Percentiles rank a stretch among this genome's conserved stretches.
Conservation (phyloP, 30 jellyfish, hydroid and myxozoan species). For the Haliclystus octoradiatus region DNA sequence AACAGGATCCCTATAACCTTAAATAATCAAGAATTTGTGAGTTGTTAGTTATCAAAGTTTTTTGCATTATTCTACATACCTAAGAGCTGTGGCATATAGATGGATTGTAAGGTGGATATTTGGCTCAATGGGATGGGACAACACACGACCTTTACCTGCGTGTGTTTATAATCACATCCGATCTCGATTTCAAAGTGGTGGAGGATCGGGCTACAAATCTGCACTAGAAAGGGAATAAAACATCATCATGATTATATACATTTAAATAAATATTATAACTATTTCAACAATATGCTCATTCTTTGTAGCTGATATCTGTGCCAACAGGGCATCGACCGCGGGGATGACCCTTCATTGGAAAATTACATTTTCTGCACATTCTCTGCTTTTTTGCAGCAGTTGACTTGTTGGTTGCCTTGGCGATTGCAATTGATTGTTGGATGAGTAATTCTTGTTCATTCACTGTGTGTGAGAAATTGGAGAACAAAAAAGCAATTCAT, state of each 20-base stretch:
- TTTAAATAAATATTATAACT: no score
- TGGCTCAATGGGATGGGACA: no score
- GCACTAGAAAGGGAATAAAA: constrained; percentile 9
- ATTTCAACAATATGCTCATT: constrained; percentile 1
- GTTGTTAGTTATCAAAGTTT: background rate
- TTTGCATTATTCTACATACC: constrained; percentile 5
- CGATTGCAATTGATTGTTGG: no score
- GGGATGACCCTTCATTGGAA: constrained; percentile 25
- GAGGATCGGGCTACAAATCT: constrained; percentile 10
- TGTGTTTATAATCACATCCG: constrained; percentile 6
- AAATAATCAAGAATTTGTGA: no score
- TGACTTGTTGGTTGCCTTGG: no score
- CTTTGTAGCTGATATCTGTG: background rate
- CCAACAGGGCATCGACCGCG: constrained; percentile 13
- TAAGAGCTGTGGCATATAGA: constrained; percentile 23
- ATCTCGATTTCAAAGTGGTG: background rate
- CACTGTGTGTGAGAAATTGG: no score
- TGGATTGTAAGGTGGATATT: constrained; percentile 29
- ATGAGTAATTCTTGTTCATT: no score
- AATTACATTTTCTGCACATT: constrained; percentile 11
- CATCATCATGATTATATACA: no score
- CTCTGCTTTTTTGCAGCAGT: no score
- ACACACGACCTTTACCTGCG: constrained; percentile 26
- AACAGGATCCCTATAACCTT: no score
- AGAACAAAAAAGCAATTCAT: no score